Percentiles rank a stretch among this genome's conserved stretches.
These are phyloP conservation scores for Lagorchestes hirsutus DNA, from an alignment of 2,797 vertebrate species.

Conservation along the genomic window DNA sequence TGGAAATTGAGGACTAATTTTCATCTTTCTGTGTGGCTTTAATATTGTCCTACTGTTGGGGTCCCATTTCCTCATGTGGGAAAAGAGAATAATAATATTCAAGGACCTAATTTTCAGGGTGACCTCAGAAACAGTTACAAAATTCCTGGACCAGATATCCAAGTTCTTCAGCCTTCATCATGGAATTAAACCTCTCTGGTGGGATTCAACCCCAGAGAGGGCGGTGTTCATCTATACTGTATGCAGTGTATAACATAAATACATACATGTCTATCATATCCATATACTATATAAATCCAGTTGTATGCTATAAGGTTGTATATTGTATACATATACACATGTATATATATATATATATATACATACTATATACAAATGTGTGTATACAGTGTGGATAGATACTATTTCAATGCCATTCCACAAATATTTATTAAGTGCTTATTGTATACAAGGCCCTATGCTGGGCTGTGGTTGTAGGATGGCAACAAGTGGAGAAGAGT, in stretches of 20 bases:
- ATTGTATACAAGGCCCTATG: neutral
- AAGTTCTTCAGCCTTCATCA: neutral
- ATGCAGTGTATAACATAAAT: neutral
- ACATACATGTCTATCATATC: neutral
- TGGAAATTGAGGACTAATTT: constrained; percentile 72
- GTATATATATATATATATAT: neutral
- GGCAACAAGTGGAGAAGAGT: neutral
- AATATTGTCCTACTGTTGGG: neutral
- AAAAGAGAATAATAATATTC: constrained; percentile 54
- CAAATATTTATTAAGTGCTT: neutral
- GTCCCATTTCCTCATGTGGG: constrained; percentile 25
- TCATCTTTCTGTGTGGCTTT: constrained; percentile 39
- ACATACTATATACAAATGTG: neutral
- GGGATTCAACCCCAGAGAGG: neutral
- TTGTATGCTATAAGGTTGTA: neutral
- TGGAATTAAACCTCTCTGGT: neutral
- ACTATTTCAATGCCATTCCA: neutral
- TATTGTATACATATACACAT: neutral
- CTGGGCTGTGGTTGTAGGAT: neutral
- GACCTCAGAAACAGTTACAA: constrained; percentile 37
- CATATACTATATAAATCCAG: neutral
- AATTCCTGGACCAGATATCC: neutral
- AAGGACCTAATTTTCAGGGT: constrained; percentile 56
- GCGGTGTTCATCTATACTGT: neutral
- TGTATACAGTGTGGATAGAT: neutral